Percentiles rank a stretch among this genome's conserved stretches.
phyloP scores from a whole-genome alignment of 2,797 vertebrate species.

The Lithobates pipiens region DNA sequence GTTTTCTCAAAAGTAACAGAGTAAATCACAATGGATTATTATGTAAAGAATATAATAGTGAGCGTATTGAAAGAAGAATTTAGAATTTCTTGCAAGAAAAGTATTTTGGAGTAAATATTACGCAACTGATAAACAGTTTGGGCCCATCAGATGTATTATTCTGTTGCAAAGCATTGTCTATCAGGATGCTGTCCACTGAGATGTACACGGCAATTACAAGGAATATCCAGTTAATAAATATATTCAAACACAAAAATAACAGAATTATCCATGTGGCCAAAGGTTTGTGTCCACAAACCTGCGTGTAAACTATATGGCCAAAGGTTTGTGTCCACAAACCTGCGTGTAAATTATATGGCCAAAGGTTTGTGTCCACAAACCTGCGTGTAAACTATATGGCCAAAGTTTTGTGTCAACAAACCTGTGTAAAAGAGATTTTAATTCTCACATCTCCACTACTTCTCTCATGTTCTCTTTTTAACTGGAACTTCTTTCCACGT shows the following conservation, averaged over 20 bases:
- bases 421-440: too few species aligned
- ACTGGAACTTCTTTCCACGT: too few species aligned
- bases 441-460: too few species aligned
- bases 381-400: too few species aligned
- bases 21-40: constrained; percentile 4
- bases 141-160: not conserved
- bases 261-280: not conserved
- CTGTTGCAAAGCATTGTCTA: not conserved
- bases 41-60: not conserved
- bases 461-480: too few species aligned
- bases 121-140: not conserved
- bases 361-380: too few species aligned
- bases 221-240: not conserved
- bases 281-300: too few species aligned
- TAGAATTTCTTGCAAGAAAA: not conserved
- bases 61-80: not conserved
- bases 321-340: too few species aligned
- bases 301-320: too few species aligned
- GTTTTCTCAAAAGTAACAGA: not conserved
- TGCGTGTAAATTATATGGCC: too few species aligned
- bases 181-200: not conserved
- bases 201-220: not conserved
- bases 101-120: not conserved
- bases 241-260: not conserved
- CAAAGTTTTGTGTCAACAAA: too few species aligned